Conservation (phyloP, 2,797 vertebrate species). For the Platalea minor region DNA sequence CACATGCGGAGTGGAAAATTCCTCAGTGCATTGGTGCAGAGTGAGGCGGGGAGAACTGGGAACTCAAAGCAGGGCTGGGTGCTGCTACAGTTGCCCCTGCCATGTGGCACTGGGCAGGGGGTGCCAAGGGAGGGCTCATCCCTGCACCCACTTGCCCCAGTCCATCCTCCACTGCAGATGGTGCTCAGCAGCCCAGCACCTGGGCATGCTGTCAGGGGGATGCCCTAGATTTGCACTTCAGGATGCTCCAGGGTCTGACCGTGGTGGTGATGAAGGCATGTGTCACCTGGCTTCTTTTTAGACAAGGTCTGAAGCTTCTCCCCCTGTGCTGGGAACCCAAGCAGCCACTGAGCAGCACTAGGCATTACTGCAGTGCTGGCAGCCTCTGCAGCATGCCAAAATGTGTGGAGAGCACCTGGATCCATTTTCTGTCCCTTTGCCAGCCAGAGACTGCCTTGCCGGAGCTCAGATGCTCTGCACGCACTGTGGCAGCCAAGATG, state of each 20-base stretch:
- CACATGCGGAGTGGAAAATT: not conserved
- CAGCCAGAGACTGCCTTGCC: not conserved
- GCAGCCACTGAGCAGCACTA: not conserved
- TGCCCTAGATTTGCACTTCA: not conserved
- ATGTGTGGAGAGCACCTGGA: not conserved
- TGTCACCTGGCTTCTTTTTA: not conserved
- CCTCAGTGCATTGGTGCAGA: not conserved
- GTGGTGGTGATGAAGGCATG: not conserved
- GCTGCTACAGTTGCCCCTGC: not conserved
- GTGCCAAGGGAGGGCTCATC: not conserved
- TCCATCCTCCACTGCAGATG: not conserved
- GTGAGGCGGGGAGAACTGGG: not conserved
- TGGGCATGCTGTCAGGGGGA: not conserved
- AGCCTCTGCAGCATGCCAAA: not conserved
- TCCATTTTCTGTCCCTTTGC: not conserved
- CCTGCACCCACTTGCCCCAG: not conserved
- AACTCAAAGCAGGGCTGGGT: not conserved
- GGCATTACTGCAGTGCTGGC: not conserved
- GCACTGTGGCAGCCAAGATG: not conserved
- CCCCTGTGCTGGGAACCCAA: not conserved
- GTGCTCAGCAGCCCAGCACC: not conserved
- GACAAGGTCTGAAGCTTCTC: not conserved
- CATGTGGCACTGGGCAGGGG: not conserved
- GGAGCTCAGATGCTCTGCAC: fast-evolving
- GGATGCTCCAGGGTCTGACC: not conserved